A percentile compares a stretch with the other conserved stretches of the same genome.
Conservation (phyloP, 2,797 vertebrate species). For the Paguma larvata region DNA sequence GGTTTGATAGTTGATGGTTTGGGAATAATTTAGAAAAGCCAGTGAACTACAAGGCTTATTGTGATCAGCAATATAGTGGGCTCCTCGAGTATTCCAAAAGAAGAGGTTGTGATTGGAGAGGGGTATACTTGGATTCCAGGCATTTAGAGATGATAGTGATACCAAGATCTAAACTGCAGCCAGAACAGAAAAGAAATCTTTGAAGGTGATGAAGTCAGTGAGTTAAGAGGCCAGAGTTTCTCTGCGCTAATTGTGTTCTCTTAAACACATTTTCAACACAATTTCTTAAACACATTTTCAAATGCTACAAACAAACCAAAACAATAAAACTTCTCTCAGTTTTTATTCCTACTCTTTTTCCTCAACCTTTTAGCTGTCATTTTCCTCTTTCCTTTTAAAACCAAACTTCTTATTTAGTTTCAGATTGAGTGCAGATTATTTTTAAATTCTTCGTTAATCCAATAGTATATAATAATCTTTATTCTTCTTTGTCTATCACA, state of each 20-base stretch:
- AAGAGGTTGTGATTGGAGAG: not conserved
- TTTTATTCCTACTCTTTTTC: not conserved
- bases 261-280: constrained; percentile 20
- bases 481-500: not conserved
- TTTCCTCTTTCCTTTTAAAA: constrained; percentile 18
- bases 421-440: not conserved
- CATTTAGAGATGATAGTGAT: not conserved
- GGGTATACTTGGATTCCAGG: not conserved
- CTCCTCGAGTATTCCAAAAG: not conserved
- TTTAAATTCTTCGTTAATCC: not conserved
- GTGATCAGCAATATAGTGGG: not conserved
- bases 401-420: not conserved
- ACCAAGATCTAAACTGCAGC: not conserved
- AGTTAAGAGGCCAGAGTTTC: constrained; percentile 9
- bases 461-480: not conserved
- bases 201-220: not conserved
- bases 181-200: not conserved
- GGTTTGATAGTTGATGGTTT: not conserved
- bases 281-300: not conserved
- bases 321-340: not conserved
- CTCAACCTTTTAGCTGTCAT: not conserved
- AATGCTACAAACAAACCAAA: not conserved
- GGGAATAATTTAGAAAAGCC: not conserved
- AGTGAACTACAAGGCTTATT: not conserved
- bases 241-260: not conserved